phyloP scores from a whole-genome alignment of 2,888 invertebrate genomes.

The Leptopilina drosophilae region DNA sequence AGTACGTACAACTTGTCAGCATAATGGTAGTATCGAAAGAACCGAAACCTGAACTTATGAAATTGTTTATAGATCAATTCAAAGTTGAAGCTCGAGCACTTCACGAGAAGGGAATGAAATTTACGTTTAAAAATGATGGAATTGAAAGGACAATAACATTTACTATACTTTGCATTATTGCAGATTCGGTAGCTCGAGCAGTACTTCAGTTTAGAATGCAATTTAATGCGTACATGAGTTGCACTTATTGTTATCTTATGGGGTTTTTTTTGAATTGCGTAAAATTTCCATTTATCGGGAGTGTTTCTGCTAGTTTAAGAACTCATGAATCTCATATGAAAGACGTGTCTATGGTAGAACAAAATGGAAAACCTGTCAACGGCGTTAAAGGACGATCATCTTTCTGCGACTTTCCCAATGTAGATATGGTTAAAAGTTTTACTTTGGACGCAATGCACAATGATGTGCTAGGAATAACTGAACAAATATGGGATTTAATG shows the following conservation, averaged over 20 bases:
- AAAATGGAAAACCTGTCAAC: not conserved
- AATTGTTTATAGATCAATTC: conserved; percentile 22
- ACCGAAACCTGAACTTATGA: conserved; percentile 10
- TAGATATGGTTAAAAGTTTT: not conserved
- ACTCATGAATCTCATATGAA: not conserved
- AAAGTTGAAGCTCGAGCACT: not conserved
- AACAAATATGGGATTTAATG: no score
- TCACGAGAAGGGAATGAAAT: conserved; percentile 4
- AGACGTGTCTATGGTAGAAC: not conserved
- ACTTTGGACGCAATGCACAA: no score
- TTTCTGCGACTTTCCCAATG: not conserved
- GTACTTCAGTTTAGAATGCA: conserved; percentile 14
- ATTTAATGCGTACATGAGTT: conserved; percentile 5
- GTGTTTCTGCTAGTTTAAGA: not conserved
- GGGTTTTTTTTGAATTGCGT: not conserved
- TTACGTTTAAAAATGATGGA: not conserved
- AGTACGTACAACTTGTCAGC: not conserved
- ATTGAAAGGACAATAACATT: not conserved
- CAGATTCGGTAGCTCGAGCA: conserved; percentile 18
- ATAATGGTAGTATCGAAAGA: conserved; percentile 21
- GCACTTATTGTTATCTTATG: conserved; percentile 5
- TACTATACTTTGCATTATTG: not conserved
- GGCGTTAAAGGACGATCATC: conserved; percentile 1
- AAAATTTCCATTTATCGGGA: not conserved
- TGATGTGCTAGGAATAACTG: not conserved